A percentile compares a stretch with the other conserved stretches of the same genome.
phyloP scores from a whole-genome alignment of 2,888 invertebrate genomes.

The Caenorhabditis uteleia region DNA sequence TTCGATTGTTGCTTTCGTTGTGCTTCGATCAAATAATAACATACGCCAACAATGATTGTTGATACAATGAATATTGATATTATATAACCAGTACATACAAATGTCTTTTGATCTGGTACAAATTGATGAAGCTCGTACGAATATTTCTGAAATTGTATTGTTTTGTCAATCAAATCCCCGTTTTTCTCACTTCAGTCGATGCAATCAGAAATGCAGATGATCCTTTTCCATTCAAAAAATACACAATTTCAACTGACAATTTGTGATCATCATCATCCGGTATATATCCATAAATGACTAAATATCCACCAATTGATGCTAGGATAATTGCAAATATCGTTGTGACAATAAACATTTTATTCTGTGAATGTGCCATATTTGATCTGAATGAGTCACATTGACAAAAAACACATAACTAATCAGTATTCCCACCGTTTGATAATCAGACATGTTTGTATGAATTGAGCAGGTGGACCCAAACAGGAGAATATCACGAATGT shows the following conservation, averaged over 20 bases:
- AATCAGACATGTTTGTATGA: constrained; percentile 17
- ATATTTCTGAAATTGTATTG: neutral
- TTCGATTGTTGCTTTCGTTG: constrained; percentile 20
- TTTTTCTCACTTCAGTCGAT: neutral
- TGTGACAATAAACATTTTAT: neutral
- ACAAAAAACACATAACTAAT: neutral
- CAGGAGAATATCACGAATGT: constrained; percentile 28
- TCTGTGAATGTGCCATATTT: neutral
- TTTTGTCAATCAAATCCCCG: neutral
- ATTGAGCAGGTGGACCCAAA: constrained; percentile 17
- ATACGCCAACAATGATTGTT: constrained; percentile 16
- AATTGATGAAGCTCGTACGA: neutral
- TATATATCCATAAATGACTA: too few relatives aligned
- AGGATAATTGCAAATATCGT: constrained; percentile 1
- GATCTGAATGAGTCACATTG: neutral
- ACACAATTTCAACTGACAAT: constrained; percentile 12
- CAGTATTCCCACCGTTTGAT: constrained; percentile 8
- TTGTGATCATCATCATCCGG: constrained; percentile 4
- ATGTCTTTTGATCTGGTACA: constrained; percentile 2
- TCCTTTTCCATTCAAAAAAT: constrained; percentile 30
- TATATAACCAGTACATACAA: constrained; percentile 18
- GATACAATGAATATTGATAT: constrained; percentile 14
- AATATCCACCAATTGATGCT: neutral
- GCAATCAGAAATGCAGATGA: constrained; percentile 19
- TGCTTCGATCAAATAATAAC: constrained; percentile 6